Evolutionary conservation across 2,797 vertebrate genomes (phyloP).

Genomic region (Falco naumanni): DNA sequence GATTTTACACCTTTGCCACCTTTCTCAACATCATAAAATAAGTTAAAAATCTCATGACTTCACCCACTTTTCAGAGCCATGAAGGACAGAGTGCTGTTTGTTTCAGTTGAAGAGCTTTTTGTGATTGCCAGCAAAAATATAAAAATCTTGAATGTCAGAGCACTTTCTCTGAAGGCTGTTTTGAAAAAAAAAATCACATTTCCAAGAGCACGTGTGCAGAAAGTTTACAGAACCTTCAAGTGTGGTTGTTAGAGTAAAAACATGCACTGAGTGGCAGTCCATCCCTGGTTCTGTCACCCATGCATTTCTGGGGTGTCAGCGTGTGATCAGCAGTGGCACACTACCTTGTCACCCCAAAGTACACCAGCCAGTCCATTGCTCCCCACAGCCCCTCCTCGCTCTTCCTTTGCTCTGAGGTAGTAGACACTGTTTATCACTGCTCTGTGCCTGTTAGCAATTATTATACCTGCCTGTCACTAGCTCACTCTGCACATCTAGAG

Average conservation of each 20-base stretch:
- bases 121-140: neutral
- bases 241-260: neutral
- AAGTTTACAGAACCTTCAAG: neutral
- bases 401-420: neutral
- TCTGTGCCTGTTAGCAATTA: neutral
- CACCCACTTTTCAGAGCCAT: neutral
- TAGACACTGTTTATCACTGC: neutral
- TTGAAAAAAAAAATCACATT: neutral
- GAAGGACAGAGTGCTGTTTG: neutral
- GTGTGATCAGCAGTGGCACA: neutral
- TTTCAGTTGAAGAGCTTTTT: neutral
- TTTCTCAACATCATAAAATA: neutral
- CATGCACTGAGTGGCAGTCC: accelerated
- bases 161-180: neutral
- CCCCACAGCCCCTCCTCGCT: neutral
- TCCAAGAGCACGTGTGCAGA: neutral
- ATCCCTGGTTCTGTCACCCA: neutral
- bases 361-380: no score
- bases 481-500: neutral
- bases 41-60: neutral
- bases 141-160: neutral
- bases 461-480: neutral
- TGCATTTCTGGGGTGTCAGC: neutral
- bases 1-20: neutral
- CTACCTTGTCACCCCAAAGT: neutral